A percentile compares a stretch with the other conserved stretches of the same genome.
phyloP scores from a whole-genome alignment of 2,888 invertebrate species.

The Miltochrista miniata region DNA sequence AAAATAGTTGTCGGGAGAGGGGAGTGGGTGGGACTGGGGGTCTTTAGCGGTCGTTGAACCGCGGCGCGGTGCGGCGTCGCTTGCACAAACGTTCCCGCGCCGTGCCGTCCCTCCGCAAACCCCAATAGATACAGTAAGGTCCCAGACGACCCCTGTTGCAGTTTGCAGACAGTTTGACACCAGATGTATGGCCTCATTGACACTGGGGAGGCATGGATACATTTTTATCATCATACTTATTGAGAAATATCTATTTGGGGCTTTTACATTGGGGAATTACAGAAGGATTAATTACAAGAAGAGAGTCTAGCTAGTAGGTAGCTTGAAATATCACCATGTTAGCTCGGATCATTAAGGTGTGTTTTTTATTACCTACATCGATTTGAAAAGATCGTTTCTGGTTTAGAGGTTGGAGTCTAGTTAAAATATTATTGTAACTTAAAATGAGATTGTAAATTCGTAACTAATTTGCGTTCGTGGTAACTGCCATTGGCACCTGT shows the following conservation, averaged over 20 bases:
- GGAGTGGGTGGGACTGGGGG: slow-evolving; percentile 1
- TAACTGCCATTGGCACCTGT: too few species aligned
- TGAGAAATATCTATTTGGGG: background rate
- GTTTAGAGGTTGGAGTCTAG: too few species aligned
- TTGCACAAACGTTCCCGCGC: background rate
- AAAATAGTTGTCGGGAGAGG: slow-evolving; percentile 23
- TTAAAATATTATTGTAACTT: too few species aligned
- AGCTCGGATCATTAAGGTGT: too few species aligned
- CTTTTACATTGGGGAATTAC: too few species aligned
- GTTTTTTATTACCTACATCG: too few species aligned
- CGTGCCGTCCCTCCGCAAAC: background rate
- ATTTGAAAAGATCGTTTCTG: too few species aligned
- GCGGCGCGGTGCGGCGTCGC: slow-evolving; percentile 2
- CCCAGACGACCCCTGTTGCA: background rate
- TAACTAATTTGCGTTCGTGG: too few species aligned
- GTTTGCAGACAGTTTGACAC: slow-evolving; percentile 1
- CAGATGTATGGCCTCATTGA: background rate
- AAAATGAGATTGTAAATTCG: too few species aligned
- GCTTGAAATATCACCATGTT: too few species aligned
- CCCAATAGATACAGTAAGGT: background rate
- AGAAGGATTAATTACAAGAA: too few species aligned
- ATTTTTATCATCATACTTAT: background rate
- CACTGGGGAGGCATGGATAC: background rate
- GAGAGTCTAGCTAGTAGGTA: too few species aligned
- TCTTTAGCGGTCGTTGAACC: slow-evolving; percentile 29